phyloP scores from a whole-genome alignment of 2,797 vertebrate species.

The Neosalanx taihuensis region DNA sequence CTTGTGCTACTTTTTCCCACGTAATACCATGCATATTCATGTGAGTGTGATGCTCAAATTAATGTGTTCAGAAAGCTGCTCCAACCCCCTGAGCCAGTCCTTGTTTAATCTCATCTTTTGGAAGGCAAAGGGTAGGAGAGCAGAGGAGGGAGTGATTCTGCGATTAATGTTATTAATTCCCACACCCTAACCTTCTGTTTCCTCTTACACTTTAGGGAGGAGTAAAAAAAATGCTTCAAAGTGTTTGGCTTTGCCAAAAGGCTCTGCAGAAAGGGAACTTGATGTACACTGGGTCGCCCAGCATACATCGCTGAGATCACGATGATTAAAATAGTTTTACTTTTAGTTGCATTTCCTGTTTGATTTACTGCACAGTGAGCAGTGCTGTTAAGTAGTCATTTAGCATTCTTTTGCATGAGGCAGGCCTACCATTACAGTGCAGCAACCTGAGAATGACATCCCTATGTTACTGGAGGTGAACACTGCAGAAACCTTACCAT shows the following conservation, averaged over 20 bases:
- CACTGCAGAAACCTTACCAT: slow-evolving; percentile 45
- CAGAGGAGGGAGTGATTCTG: slow-evolving; percentile 39
- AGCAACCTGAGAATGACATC: slow-evolving; percentile 55
- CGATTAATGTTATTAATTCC: slow-evolving; percentile 67
- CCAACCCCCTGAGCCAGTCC: slow-evolving; percentile 47
- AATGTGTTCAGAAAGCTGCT: slow-evolving; percentile 63
- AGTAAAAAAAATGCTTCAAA: slow-evolving; percentile 26
- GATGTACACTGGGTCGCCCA: slow-evolving; percentile 36
- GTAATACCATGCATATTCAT: slow-evolving; percentile 54
- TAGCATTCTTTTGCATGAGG: slow-evolving; percentile 53
- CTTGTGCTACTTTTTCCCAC: slow-evolving; percentile 35
- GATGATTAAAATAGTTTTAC: slow-evolving; percentile 72
- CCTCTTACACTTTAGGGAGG: slow-evolving; percentile 42
- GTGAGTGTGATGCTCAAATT: slow-evolving; percentile 49
- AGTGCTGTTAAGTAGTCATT: slow-evolving; percentile 62
- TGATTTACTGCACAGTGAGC: slow-evolving; percentile 71
- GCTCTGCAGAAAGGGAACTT: slow-evolving; percentile 26
- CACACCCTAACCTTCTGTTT: slow-evolving; percentile 62
- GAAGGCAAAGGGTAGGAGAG: slow-evolving; percentile 49
- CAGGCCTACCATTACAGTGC: slow-evolving; percentile 54
- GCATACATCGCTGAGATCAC: slow-evolving; percentile 52
- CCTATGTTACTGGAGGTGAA: slow-evolving; percentile 60
- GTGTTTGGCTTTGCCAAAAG: slow-evolving; percentile 34
- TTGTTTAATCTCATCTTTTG: slow-evolving; percentile 60
- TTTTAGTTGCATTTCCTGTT: slow-evolving; percentile 76